Conservation (phyloP, 2,797 vertebrate genomes). For the Knipowitschia caucasica region DNA sequence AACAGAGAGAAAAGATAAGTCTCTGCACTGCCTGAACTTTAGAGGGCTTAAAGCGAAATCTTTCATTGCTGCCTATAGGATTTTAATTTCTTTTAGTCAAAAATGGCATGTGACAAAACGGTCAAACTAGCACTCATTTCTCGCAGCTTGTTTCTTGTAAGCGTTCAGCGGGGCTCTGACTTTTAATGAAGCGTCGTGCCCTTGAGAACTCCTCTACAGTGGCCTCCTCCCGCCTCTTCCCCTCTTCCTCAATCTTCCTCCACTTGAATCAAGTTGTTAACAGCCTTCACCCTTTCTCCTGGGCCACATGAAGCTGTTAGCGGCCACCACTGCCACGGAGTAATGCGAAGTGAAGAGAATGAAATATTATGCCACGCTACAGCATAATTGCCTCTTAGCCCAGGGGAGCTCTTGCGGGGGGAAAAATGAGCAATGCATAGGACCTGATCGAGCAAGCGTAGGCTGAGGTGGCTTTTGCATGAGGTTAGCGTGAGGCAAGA, state of each 20-base stretch:
- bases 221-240: background rate
- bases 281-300: constrained; percentile 58
- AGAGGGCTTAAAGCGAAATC: background rate
- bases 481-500: constrained; percentile 41
- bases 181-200: constrained; percentile 53
- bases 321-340: constrained; percentile 43
- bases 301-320: constrained; percentile 70
- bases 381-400: constrained; percentile 81
- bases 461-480: constrained; percentile 27
- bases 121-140: constrained; percentile 16
- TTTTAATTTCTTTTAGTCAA: background rate
- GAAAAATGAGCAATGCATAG: constrained; percentile 76
- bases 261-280: constrained; percentile 59
- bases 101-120: constrained; percentile 1
- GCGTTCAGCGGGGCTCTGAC: constrained; percentile 42
- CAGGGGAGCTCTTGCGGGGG: constrained; percentile 76
- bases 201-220: constrained; percentile 47
- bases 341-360: constrained; percentile 71
- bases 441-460: constrained; percentile 70
- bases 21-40: background rate
- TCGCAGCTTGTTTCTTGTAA: constrained; percentile 15
- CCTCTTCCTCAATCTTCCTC: constrained; percentile 24
- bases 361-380: constrained; percentile 79
- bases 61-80: background rate
- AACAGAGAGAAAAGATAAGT: constrained; percentile 9